These are phyloP conservation scores for Papilio elwesi DNA, from an alignment of 2,888 invertebrate species.

Conservation along the genomic window DNA sequence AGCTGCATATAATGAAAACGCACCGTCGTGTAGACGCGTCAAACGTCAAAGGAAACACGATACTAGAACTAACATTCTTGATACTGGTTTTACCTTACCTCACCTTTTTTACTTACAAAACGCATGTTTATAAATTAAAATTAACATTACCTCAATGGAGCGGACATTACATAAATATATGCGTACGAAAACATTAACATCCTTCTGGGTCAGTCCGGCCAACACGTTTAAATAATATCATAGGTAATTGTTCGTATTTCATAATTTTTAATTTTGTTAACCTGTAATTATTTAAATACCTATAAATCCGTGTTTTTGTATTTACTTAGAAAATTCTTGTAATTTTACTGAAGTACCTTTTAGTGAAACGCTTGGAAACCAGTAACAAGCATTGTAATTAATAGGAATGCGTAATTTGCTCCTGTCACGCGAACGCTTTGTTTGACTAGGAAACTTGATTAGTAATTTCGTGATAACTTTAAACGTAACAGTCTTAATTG, in stretches of 20 bases:
- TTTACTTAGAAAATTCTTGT: constrained; percentile 1
- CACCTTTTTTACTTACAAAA: neutral
- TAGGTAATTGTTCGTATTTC: no score
- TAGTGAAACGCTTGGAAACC: constrained; percentile 47
- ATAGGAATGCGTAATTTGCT: constrained; percentile 61
- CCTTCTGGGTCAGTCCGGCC: no score
- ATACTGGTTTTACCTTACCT: constrained; percentile 50
- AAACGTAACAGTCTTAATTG: constrained; percentile 57
- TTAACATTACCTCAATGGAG: no score
- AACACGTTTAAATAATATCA: no score
- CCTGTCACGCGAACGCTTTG: constrained; percentile 63
- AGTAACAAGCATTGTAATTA: constrained; percentile 53
- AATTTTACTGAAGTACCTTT: constrained; percentile 39
- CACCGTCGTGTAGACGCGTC: constrained; percentile 80
- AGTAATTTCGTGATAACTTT: constrained; percentile 60
- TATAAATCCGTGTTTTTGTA: neutral
- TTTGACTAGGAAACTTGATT: constrained; percentile 59
- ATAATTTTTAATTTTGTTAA: no score
- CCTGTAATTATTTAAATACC: neutral
- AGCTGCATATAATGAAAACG: constrained; percentile 85
- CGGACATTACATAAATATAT: no score
- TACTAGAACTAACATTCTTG: constrained; percentile 54
- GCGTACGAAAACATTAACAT: no score
- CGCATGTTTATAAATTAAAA: neutral
- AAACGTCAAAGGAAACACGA: constrained; percentile 69